Conservation (phyloP, 2,113 vertebrate genomes). For the Seriola quinqueradiata region DNA sequence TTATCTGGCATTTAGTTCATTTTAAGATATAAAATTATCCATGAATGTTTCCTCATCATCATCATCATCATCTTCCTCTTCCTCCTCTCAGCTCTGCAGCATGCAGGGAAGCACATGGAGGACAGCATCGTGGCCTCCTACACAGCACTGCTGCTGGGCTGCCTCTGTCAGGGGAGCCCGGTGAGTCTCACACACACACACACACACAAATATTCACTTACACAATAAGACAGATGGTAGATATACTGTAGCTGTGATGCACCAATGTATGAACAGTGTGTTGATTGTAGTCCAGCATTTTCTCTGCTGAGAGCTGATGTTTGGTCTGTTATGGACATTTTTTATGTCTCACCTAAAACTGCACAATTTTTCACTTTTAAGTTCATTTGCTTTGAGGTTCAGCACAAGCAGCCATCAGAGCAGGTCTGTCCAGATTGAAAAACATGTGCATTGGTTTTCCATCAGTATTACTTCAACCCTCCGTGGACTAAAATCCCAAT, state of each 20-base stretch:
- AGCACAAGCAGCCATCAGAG: too few relatives aligned
- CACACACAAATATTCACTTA: too few relatives aligned
- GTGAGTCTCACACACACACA: slow-evolving; percentile 82
- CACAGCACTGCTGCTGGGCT: slow-evolving; percentile 96
- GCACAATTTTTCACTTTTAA: too few relatives aligned
- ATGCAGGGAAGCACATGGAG: slow-evolving; percentile 99
- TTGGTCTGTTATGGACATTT: too few relatives aligned
- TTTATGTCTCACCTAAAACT: too few relatives aligned
- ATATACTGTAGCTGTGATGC: not conserved
- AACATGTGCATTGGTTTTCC: too few relatives aligned
- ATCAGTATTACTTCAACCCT: too few relatives aligned
- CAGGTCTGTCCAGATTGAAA: too few relatives aligned
- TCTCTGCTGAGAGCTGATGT: too few relatives aligned
- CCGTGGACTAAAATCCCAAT: too few relatives aligned
- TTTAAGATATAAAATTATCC: not conserved
- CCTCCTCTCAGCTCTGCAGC: slow-evolving; percentile 90
- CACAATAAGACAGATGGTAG: not conserved
- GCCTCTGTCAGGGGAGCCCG: slow-evolving; percentile 96
- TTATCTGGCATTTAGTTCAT: accelerated
- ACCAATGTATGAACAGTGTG: not conserved
- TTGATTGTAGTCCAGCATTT: too few relatives aligned
- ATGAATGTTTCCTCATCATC: not conserved
- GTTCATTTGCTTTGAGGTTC: too few relatives aligned
- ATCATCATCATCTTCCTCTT: not conserved
- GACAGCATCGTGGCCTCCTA: slow-evolving; percentile 99